Evolutionary conservation across 2,888 invertebrate genomes (phyloP), one percentile per base, ranked within the genome.

Genomic region (Aporophyla nigra): DNA sequence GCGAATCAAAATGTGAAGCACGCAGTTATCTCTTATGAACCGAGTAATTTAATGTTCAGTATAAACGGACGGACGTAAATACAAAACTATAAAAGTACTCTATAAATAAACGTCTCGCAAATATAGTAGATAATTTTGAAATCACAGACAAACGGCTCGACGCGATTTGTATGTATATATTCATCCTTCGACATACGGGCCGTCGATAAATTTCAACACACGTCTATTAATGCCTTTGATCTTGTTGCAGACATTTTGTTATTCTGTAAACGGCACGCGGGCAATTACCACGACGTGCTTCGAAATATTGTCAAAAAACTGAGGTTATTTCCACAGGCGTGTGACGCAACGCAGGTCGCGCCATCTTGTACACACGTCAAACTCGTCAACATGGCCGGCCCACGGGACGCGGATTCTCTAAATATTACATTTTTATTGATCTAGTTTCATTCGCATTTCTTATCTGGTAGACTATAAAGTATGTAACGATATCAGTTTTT

Each of bases 151-250:
- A 82, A 86, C 78, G 74, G n/a, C 63, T 85, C 78, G 40, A 76
- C 81, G 83, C 84, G 87, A 90, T 92, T 91, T 90, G 91, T 91
- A 92, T 92, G 92, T 91, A 92, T 89, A 86, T 91, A 93, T 95
- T 93, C 93, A 93, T 91, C 92, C 89, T 93, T 92, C 93, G 93
- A 94, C 92, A 93, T 90, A 89, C 91, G 87, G 89, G 87, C 90
- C 93, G 92, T 94, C 95, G 90, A 96, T 96, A 96, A 95, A 96
- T 96, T 95, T 94, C 94, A 92, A 95, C 91, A 93, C 94, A 95
- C 94, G 95, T 95, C 94, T 95, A 95, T 94, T 93, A 93, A 89
- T 93, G 93, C 95, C 96, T 96, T 96, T 96, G 96, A 96, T 96
- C 96, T 96, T 94, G 90, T 93, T 90, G 92, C 90, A 91, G 91